Base-by-base conservation (phyloP, 2,888 invertebrate species). In the Junonia oenone region DNA sequence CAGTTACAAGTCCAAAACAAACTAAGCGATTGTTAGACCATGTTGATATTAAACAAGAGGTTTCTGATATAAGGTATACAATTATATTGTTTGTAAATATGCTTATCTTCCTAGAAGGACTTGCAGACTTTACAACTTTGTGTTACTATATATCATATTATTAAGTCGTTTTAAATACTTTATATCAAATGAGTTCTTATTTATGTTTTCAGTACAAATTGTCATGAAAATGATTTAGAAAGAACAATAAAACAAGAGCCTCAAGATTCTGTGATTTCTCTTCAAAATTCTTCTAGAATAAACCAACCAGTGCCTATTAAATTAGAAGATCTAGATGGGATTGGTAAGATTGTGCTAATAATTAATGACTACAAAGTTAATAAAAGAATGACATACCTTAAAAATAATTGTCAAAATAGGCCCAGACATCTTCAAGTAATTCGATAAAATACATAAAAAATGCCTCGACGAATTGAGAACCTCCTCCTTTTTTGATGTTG, bases 271-370 rank as follows among this genome's bases (percentile, higher is more conserved):
- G 58, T 51, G 59, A 63, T 67, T 50, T 62, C 75, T 33, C 63
- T 72, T 45, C 74, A 73, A 56, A 79, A 74, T 56, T 64, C 72
- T 47, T 69, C 76, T 31, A 76, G 75, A 59, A 63, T 76, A 27
- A 67, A 72, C 52, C 83, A 85, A 63, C 83, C 86, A 9, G 82
- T 88, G 51, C 89, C 90, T 38, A 88, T 90, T 53, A 89, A 89
- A 65, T 67, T 90, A 51, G 90, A 90, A 70, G 90, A 90, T 69
- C 75, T 90, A 48, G 90, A 90, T 79, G 90, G 89, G 62, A 88
- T 90, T 69, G 89, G 90, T 89, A n/a, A n/a, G n/a, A n/a, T n/a
- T n/a, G n/a, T n/a, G n/a, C n/a, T n/a, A n/a, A n/a, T n/a, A n/a
- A n/a, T n/a, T n/a, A n/a, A n/a, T n/a, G n/a, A n/a, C n/a, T n/a